Evolutionary conservation across 2,888 invertebrate genomes (phyloP), one percentile per base, ranked within the genome.

Genomic region (Acronicta aceris): DNA sequence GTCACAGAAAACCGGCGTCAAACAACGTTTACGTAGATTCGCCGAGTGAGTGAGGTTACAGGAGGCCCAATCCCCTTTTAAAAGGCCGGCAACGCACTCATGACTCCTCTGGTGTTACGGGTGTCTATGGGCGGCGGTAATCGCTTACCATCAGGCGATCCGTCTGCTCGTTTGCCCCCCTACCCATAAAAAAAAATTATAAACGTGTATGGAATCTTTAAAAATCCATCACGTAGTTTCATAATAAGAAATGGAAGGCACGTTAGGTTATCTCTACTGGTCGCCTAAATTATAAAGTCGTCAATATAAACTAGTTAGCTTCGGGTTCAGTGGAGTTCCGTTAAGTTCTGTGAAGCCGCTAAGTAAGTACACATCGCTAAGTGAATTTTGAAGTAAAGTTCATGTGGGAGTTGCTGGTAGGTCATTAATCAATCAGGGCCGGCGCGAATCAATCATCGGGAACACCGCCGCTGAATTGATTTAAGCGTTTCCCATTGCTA

Each of bases 381-480:
- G 80, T 81, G 76, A 82, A 82, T 81, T 85, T 80, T 78, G 81
- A 83, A 78, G 71, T 65, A 67, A 65, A 78, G 75, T 74, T 77
- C 76, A 70, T 63, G 74, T 74, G 72, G 73, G 79, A 76, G 79
- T 74, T 57, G 51, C 71, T 75, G 60, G 67, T 59, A 48, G 68
- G 63, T 81, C 85, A 84, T 87, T 85, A 84, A 86, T 87, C 84
- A 86, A 81, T 74, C 79, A 61, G 55, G 53, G 36, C 50, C 36
- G 57, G 65, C 33, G 61, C 52, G 47, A 71, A 76, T 78, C 76
- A 78, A 78, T 75, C 68, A 80, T 76, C 59, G 59, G 49, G 25
- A 49, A 21, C 46, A 48, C 57, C 64, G 43, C 60, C 55, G 38
- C 65, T 47, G 59, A 65, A 59, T 67, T 71, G 77, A 72, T 79